Conservation (phyloP, 2,888 invertebrate species). For the Bhutanitis thaidina region DNA sequence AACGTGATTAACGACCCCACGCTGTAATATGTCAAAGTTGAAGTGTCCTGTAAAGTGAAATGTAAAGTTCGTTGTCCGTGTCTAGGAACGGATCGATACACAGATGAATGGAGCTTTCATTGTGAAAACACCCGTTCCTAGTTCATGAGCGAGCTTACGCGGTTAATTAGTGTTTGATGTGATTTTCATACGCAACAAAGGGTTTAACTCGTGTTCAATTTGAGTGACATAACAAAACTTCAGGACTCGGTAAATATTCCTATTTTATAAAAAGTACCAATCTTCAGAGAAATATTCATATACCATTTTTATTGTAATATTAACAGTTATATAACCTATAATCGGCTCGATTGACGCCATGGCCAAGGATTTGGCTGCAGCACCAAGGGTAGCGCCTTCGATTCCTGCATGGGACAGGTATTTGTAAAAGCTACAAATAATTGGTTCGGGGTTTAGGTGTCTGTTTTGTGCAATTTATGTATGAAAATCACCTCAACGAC, state of each 20-base stretch:
- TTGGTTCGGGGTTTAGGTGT: no score
- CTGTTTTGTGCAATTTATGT: no score
- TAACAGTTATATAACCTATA: no score
- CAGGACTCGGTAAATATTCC: conserved; percentile 16
- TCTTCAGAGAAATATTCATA: neutral
- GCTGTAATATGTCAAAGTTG: conserved; percentile 25
- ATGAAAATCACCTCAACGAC: no score
- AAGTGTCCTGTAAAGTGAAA: conserved; percentile 58
- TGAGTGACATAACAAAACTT: neutral
- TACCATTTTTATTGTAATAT: no score
- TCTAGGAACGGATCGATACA: conserved; percentile 61
- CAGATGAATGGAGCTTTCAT: conserved; percentile 55
- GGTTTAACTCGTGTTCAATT: neutral
- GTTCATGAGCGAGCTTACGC: neutral
- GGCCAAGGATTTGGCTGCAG: no score
- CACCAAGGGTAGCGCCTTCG: no score
- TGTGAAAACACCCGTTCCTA: conserved; percentile 30
- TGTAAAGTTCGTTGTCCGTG: conserved; percentile 61
- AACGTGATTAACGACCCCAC: conserved; percentile 31
- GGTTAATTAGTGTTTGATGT: conserved; percentile 4
- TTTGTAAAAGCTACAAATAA: no score
- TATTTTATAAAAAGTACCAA: neutral
- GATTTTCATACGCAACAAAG: neutral
- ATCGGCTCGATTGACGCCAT: no score
- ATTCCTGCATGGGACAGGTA: no score